Evolutionary conservation across 2,113 vertebrate genomes (phyloP).

Genomic region (Mustela lutreola): DNA sequence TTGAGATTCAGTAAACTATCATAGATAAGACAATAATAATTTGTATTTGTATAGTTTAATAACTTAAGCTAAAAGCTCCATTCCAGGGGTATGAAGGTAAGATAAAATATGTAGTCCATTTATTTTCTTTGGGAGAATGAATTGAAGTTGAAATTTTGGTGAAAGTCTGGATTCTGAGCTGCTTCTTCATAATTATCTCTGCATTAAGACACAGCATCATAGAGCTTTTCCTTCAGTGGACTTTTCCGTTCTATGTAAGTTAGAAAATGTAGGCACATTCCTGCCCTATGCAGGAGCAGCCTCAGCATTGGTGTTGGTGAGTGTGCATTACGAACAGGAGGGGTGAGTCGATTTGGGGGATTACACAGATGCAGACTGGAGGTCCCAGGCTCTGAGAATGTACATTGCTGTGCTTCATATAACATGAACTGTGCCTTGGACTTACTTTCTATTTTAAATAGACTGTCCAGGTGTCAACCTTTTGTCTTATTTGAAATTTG

Average conservation of each 20-base stretch:
- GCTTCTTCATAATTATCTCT: neutral
- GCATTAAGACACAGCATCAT: neutral
- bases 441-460: constrained; percentile 23
- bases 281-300: neutral
- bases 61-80: neutral
- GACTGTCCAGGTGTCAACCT: neutral
- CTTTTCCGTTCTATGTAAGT: constrained; percentile 27
- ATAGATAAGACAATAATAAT: neutral
- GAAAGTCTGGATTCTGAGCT: constrained; percentile 3
- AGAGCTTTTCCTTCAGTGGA: neutral
- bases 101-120: neutral
- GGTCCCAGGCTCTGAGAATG: neutral
- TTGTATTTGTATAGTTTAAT: constrained; percentile 31
- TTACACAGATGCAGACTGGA: neutral
- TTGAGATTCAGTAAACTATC: constrained; percentile 7
- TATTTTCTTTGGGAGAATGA: constrained; percentile 21
- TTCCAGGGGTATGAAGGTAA: neutral
- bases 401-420: neutral
- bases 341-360: neutral
- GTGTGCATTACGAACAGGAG: neutral
- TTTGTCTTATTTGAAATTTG: constrained; percentile 40
- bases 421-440: neutral
- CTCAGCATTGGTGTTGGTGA: neutral
- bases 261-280: neutral
- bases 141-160: constrained; percentile 4